Percentiles rank a stretch among this genome's conserved stretches.
Evolutionary conservation across 2,797 vertebrate genomes (phyloP).

Genomic region (Salmo trutta): DNA sequence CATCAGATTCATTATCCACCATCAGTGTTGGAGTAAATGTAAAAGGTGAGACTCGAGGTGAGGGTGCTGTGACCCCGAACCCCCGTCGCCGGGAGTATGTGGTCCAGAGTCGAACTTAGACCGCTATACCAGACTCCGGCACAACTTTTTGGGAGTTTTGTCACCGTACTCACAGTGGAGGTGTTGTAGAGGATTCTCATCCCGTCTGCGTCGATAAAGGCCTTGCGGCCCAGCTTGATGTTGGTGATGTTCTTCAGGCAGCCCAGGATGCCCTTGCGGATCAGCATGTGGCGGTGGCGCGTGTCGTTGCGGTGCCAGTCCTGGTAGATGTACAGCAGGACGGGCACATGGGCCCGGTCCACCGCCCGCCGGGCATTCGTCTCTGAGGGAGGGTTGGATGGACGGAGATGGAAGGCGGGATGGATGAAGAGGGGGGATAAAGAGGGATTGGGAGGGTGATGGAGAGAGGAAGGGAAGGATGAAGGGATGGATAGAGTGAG

Average conservation of each 20-base stretch:
- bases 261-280: constrained; percentile 93
- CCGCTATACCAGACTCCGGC: too few species aligned
- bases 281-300: constrained; percentile 90
- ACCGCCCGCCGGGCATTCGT: constrained; percentile 92
- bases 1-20: background rate
- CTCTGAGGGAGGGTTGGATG: constrained; percentile 60
- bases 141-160: background rate
- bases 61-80: background rate
- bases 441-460: background rate
- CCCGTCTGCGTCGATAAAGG: constrained; percentile 90
- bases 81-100: background rate
- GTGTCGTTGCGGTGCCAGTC: constrained; percentile 97
- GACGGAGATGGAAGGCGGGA: background rate
- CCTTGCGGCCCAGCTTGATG: constrained; percentile 94
- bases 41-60: background rate
- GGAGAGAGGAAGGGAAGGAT: background rate
- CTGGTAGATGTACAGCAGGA: constrained; percentile 86
- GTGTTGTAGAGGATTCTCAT: constrained; percentile 95
- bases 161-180: constrained; percentile 82
- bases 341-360: constrained; percentile 85
- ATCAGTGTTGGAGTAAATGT: background rate
- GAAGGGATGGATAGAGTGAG: too few species aligned
- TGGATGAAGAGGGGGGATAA: background rate
- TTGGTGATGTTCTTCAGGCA: constrained; percentile 93
- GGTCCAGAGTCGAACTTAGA: background rate